Evolutionary conservation across 2,888 invertebrate genomes (phyloP), one percentile per base, ranked within the genome.

Genomic region (Drosophila peninsularis): DNA sequence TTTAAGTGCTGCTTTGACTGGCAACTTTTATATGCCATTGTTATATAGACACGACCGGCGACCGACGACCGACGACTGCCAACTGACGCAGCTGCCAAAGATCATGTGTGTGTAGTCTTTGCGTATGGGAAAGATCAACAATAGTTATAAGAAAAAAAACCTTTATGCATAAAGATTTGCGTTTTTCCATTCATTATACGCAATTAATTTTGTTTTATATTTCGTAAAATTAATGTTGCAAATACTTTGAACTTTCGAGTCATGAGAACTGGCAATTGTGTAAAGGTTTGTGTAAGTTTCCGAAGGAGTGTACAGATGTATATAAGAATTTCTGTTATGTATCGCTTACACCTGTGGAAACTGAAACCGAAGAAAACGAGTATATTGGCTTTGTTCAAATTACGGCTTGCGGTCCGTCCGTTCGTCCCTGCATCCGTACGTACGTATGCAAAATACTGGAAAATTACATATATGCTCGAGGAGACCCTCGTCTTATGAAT

Each of bases 21-120:
- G 24, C 30, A 44, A 63, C 44, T 66, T 62, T 61, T 71, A 69
- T 57, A 52, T 55, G 61, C 67, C 75, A 75, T 77, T 75, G 75
- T 75, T 75, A 27, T 55, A 19, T 13, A 42, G 13, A 19, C 21
- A 27, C 36, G 50, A 54, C 44, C 27, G 21, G 10, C 21, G 21
- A 27, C 36, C 45, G 39, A n/a, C n/a, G n/a, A n/a, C n/a, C n/a
- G n/a, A n/a, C n/a, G n/a, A n/a, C n/a, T n/a, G n/a, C n/a, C n/a
- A n/a, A n/a, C 44, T 34, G 21, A 13, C 27, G 30, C 17, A 36
- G 47, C 32, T 53, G 52, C 41, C 39, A 36, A 60, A 71, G 45
- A 65, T 66, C 58, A 62, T 65, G 37, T 17, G 24, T 24, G 24
- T 75, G 9, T 66, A 50, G 56, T 60, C 55, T 42, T 60, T 55